Conservation (phyloP, 2,888 invertebrate genomes). For the Trichacis sp. region DNA sequence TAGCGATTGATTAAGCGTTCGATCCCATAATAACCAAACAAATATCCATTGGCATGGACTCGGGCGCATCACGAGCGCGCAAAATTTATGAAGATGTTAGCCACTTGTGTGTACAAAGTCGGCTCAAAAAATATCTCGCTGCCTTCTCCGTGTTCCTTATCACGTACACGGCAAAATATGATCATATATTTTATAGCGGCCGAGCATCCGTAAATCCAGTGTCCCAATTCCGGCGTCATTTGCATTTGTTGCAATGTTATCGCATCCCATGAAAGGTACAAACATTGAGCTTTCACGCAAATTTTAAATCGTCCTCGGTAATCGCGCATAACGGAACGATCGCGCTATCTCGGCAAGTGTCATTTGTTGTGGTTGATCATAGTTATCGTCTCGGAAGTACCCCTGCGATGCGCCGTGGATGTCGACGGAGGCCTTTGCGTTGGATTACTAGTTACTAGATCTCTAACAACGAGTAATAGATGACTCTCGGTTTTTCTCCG, state of each 20-base stretch:
- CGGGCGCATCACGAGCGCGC: constrained; percentile 31
- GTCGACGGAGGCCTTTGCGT: constrained; percentile 38
- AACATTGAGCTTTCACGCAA: constrained; percentile 36
- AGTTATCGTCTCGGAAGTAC: constrained; percentile 45
- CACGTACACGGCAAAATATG: constrained; percentile 28
- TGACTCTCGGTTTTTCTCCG: constrained; percentile 47
- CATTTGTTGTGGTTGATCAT: constrained; percentile 43
- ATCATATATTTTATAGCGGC: constrained; percentile 36
- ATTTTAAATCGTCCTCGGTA: constrained; percentile 33
- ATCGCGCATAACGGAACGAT: constrained; percentile 43
- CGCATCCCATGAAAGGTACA: constrained; percentile 14
- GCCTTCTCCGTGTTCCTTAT: constrained; percentile 33
- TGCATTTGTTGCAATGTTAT: constrained; percentile 15
- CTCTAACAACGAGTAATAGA: constrained; percentile 51
- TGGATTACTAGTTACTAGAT: constrained; percentile 51
- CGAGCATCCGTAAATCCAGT: constrained; percentile 37
- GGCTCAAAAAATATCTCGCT: constrained; percentile 23
- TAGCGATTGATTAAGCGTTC: constrained; percentile 10
- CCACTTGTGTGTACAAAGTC: constrained; percentile 26
- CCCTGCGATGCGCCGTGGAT: constrained; percentile 38
- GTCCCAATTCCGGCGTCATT: constrained; percentile 38
- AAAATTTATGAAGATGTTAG: constrained; percentile 37
- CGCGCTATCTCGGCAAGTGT: constrained; percentile 38
- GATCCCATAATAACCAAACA: constrained; percentile 33
- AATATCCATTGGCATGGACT: constrained; percentile 27